Evolutionary conservation across 2,888 invertebrate genomes (phyloP), one percentile per base, ranked within the genome.

Genomic region (Aricia artaxerxes): DNA sequence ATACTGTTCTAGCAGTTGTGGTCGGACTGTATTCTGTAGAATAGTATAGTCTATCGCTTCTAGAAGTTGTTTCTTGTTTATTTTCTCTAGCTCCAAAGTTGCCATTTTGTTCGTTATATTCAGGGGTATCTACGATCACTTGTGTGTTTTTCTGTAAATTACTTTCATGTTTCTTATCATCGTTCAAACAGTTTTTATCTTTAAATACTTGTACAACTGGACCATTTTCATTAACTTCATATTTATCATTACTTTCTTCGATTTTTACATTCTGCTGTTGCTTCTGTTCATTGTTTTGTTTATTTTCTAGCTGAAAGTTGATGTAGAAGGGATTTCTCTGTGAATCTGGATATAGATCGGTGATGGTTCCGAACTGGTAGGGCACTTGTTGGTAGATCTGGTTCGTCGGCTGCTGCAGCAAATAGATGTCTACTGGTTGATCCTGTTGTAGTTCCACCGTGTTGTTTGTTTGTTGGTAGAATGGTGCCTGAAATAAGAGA

Each of bases 201-300:
- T 92, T 93, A 79, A 93, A 94, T 1, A 94, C 91, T 86, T 89
- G 89, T 2, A 93, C 87, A 44, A 93, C 85, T 53, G 89, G 87
- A 78, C 83, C 86, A 78, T 85, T 85, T 80, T 86, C 82, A 61
- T 84, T 83, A 72, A 84, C 85, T 85, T 90, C 89, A 35, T 81
- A 80, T 75, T 84, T 88, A 81, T 91, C 90, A 87, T 84, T 84
- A 38, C 80, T 80, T 76, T 80, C 73, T 69, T 78, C 73, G 16
- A 73, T 38, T 13, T 44, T 72, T 24, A 35, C 11, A 53, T 77
- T 40, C 4, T 72, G 13, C 64, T 72, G 75, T 72, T 75, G 57
- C 79, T 49, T 44, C 61, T 61, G 31, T 31, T 83, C 79, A 11
- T 80, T 79, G 40, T 81, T 82, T 78, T 81, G 81, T 72, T 80